Evolutionary conservation across 2,113 vertebrate species (phyloP).

Genomic region (Lophius piscatorius): DNA sequence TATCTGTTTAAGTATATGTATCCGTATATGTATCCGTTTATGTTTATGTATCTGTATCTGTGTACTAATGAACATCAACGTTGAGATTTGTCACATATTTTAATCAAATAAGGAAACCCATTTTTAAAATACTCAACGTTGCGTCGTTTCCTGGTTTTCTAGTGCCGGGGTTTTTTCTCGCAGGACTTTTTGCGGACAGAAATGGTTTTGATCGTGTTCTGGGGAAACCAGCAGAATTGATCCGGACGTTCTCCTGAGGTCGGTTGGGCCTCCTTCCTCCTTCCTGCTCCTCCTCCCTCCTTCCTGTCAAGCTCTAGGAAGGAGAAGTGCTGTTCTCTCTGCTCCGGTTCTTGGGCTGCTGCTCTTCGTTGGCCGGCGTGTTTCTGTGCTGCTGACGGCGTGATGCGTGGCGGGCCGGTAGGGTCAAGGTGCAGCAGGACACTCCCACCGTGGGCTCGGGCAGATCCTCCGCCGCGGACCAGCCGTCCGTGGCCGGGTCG

Average conservation of each 20-base stretch:
- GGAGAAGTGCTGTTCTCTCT: conserved; percentile 66
- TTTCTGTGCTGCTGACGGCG: conserved; percentile 78
- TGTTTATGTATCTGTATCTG: too few species aligned
- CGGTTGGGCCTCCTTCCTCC: conserved; percentile 7
- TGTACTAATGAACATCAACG: too few species aligned
- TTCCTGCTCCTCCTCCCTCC: background rate
- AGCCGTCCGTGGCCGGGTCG: conserved; percentile 81
- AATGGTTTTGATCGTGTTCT: too few species aligned
- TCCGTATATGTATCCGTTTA: too few species aligned
- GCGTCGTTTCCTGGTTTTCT: too few species aligned
- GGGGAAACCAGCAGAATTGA: conserved; percentile 17
- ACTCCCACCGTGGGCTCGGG: conserved; percentile 84
- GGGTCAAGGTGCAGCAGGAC: conserved; percentile 83
- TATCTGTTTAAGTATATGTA: too few species aligned
- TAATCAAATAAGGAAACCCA: too few species aligned
- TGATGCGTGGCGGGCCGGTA: conserved; percentile 70
- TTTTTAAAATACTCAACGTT: too few species aligned
- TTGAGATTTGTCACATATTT: too few species aligned
- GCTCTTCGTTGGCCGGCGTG: conserved; percentile 68
- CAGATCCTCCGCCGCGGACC: conserved; percentile 79
- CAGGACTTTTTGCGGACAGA: too few species aligned
- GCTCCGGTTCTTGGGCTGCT: conserved; percentile 59
- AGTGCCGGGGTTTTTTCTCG: too few species aligned
- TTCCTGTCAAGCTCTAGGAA: conserved; percentile 39
- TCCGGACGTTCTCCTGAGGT: conserved; percentile 47